Base-by-base conservation (phyloP, 2,797 vertebrate species). In the Peromyscus eremicus region DNA sequence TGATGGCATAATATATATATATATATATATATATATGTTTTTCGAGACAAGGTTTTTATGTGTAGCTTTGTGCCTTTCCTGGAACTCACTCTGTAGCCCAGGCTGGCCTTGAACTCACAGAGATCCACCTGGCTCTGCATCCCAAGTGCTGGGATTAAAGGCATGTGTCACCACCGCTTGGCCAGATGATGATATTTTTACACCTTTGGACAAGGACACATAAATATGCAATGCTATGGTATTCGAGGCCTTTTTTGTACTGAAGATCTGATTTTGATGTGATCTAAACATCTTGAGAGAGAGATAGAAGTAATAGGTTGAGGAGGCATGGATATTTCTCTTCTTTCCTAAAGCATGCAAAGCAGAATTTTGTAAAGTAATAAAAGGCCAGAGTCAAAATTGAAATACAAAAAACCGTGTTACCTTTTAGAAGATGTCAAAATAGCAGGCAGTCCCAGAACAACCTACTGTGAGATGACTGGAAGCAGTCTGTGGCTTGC, bases 301-400 rank as follows among this genome's bases (percentile, higher is more conserved):
- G 96, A 89, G 88, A 90, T 43, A 92, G 82, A 97, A 97, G 95
- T 89, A 92, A 89, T 96, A 75, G 88, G 89, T 90, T 80, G 95
- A 89, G 77, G 73, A 71, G 81, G 80, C 88, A 75, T 34, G 75
- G 81, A 83, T 73, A 80, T 96, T 94, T 93, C 80, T 97, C 96
- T 96, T 97, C 92, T 91, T 87, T 91, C 96, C 88, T 94, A 95
- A 93, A 87, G 77, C 79, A 96, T 37, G 93, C 95, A 96, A 94
- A 97, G 84, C 7, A 52, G 75, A 80, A 91, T 81, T 93, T 95
- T 76, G 82, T 94, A 68, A 97, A 93, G 84, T 94, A 96, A 94
- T 94, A 83, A 97, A 92, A 95, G 84, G 49, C 85, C 34, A 91
- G 76, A 68, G 73, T 86, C 55, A 80, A 94, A 81, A 86, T 57